These are phyloP conservation scores for Malacoctenus gilli DNA, from an alignment of 2,797 vertebrate genomes.

Conservation along the genomic window DNA sequence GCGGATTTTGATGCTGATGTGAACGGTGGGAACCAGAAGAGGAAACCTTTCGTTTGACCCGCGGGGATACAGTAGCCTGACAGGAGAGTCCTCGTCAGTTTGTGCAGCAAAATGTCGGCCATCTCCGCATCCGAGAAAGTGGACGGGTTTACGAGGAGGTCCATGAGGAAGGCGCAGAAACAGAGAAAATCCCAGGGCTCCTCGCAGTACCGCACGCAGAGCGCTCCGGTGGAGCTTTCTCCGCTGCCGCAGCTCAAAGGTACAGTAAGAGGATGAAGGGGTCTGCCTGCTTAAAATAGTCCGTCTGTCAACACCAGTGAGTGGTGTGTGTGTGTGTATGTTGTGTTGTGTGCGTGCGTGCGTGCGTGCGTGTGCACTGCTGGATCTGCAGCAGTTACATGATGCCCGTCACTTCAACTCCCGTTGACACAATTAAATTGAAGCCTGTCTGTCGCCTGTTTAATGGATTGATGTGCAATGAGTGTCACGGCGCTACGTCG, in stretches of 20 bases:
- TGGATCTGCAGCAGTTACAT: no score
- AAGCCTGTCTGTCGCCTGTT: no score
- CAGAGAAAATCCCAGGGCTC: conserved; percentile 94
- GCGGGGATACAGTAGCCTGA: conserved; percentile 41
- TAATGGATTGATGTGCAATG: no score
- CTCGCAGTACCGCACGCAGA: conserved; percentile 92
- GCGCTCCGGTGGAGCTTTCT: conserved; percentile 88
- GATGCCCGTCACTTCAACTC: not conserved
- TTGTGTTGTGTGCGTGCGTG: no score
- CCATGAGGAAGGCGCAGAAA: conserved; percentile 94
- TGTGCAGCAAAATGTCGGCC: conserved; percentile 87
- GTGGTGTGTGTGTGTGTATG: conserved; percentile 2
- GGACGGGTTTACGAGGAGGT: conserved; percentile 97
- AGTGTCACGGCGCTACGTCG: not conserved
- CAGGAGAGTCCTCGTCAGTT: conserved; percentile 51
- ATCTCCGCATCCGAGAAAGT: conserved; percentile 98
- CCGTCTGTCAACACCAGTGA: conserved; percentile 10
- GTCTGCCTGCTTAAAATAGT: conserved; percentile 56
- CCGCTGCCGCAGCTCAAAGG: conserved; percentile 95
- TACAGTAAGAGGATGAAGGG: conserved; percentile 77
- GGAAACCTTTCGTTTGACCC: conserved; percentile 34
- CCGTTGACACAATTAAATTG: no score
- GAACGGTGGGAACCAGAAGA: conserved; percentile 34
- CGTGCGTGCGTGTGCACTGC: no score
- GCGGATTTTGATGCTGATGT: conserved; percentile 54